Base-by-base conservation (phyloP, 2,797 vertebrate genomes). In the Xenopus petersii region DNA sequence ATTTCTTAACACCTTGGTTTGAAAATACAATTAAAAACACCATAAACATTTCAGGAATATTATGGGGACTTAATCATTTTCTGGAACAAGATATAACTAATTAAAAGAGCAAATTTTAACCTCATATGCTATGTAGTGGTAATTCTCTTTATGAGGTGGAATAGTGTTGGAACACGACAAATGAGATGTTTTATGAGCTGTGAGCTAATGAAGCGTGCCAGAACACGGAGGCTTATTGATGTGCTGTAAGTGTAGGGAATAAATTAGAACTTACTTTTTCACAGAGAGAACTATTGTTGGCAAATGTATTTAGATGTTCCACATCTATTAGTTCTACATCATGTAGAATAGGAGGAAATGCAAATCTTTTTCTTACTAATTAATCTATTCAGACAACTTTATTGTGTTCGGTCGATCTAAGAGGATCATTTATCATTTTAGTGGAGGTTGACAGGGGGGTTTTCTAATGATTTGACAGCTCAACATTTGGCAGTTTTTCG, bases 231-330 rank as follows among this genome's bases (percentile, higher is more conserved):
- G 46, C 46, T 66, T 51, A 70, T 21, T 21, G 55, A 42, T 6
- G 36, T 42, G 2, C 36, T 36, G 33, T 36, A 36, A 36, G 33
- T 36, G 33, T 60, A 67, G 55, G 42, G 74, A 46, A 72, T 54
- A 71, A 60, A 67, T 72, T 71, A 66, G 11, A 16, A 17, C 64
- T 46, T 11, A 21, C 10, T 55, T 68, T 30, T 68, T 17, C 26
- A 61, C 61, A 65, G 16, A n/a, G 62, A 60, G 26, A 61, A 67
- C 66, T 24, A 49, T 51, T 66, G 26, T 59, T 67, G 64, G 70
- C 47, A 62, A 72, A 71, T 67, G 48, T 71, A 67, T 77, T 62
- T 48, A 55, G 17, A n/a, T 48, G 56, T 68, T 68, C 24, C n/a
- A 36, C 55, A 17, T 17, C 15, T 69, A 76, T 76, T 71, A 71